Percentiles rank a stretch among this genome's conserved stretches.
These are phyloP conservation scores for Catotricha subobsoleta DNA, from an alignment of 2,888 invertebrate genomes.

Conservation along the genomic window DNA sequence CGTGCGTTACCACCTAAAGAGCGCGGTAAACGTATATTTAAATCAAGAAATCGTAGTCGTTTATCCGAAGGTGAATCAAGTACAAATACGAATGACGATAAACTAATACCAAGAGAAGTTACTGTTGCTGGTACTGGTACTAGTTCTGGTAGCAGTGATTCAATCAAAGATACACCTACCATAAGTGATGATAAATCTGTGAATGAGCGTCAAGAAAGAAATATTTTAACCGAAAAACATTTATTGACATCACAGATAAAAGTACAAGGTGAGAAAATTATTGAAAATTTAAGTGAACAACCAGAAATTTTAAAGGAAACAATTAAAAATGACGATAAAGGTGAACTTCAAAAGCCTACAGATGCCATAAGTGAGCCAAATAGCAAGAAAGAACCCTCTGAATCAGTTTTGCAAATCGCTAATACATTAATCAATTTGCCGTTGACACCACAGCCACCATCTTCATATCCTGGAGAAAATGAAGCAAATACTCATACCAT, in stretches of 20 bases:
- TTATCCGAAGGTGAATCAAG: constrained; percentile 8
- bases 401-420: constrained; percentile 34
- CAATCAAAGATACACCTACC: no score
- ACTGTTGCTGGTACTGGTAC: neutral
- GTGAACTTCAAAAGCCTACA: neutral
- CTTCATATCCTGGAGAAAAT: neutral
- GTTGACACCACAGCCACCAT: constrained; percentile 21
- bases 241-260: no score
- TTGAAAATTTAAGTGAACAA: neutral
- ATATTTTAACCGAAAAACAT: no score
- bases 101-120: no score
- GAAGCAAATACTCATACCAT: neutral
- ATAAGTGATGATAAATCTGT: no score
- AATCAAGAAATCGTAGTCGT: constrained; percentile 21
- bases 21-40: constrained; percentile 27
- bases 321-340: neutral
- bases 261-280: no score
- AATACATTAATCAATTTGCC: constrained; percentile 34
- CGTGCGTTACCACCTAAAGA: constrained; percentile 26
- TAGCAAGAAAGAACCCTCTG: constrained; percentile 23
- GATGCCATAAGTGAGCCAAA: neutral
- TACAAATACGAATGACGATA: constrained; percentile 3
- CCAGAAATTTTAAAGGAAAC: neutral
- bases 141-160: no score
- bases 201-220: no score